Conservation (phyloP, 2,888 invertebrate genomes). For the Clivina fossor region DNA sequence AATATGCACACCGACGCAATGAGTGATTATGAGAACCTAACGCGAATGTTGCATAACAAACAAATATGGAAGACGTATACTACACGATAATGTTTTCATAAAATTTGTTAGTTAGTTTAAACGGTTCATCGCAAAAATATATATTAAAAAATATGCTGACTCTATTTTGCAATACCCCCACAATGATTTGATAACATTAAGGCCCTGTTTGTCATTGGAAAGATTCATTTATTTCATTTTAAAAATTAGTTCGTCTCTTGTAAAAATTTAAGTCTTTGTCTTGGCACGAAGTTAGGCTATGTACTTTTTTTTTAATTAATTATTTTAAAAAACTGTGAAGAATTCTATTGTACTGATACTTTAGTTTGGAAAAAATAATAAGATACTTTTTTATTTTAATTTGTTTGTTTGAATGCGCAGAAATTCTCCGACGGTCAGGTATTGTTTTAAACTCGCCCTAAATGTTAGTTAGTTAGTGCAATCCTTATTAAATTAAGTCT, state of each 20-base stretch:
- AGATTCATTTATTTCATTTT: slow-evolving; percentile 42
- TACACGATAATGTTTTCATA: no score
- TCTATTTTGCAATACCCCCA: slow-evolving; percentile 46
- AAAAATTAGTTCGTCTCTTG: slow-evolving; percentile 1
- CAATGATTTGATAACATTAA: slow-evolving; percentile 45
- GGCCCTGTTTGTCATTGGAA: slow-evolving; percentile 50
- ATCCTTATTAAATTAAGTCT: slow-evolving; percentile 32
- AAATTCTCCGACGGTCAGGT: no score
- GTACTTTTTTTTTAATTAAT: background rate
- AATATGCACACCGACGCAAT: slow-evolving; percentile 30
- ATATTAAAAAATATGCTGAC: slow-evolving; percentile 47
- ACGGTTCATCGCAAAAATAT: slow-evolving; percentile 48
- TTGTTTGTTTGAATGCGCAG: no score
- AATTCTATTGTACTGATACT: background rate
- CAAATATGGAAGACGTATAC: slow-evolving; percentile 50
- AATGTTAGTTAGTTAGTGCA: slow-evolving; percentile 27
- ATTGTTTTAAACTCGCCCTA: slow-evolving; percentile 17
- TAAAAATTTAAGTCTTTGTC: slow-evolving; percentile 26
- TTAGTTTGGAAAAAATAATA: no score
- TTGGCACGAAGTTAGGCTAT: slow-evolving; percentile 34
- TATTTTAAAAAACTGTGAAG: no score
- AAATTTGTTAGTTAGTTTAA: slow-evolving; percentile 41
- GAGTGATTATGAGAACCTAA: slow-evolving; percentile 34
- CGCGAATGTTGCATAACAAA: slow-evolving; percentile 38
- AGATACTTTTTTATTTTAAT: no score